Conservation (phyloP, 2,888 invertebrate species). For the Cheilosia pagana region DNA sequence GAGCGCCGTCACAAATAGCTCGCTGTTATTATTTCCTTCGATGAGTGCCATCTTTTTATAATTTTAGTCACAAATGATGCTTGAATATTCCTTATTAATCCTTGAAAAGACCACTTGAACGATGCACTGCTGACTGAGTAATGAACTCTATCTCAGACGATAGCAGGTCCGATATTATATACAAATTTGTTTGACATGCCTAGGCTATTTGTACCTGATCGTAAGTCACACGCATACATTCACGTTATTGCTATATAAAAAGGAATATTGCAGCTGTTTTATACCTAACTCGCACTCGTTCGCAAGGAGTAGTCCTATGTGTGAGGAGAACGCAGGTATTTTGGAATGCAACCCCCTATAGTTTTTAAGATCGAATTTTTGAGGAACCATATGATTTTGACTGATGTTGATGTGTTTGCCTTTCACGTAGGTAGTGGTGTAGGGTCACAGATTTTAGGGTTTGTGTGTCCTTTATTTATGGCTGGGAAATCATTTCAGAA, state of each 20-base stretch:
- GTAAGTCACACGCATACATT: not conserved
- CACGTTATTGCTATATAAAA: not conserved
- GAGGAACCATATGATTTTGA: slow-evolving; percentile 4
- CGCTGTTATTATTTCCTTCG: slow-evolving; percentile 30
- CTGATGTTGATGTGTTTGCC: slow-evolving; percentile 17
- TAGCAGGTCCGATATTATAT: slow-evolving; percentile 44
- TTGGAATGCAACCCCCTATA: slow-evolving; percentile 12
- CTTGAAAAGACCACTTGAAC: slow-evolving; percentile 8
- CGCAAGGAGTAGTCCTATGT: not conserved
- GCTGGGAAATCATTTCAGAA: not conserved
- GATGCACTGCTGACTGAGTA: slow-evolving; percentile 43
- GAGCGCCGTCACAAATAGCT: slow-evolving; percentile 50
- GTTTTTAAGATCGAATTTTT: not conserved
- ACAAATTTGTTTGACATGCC: not conserved
- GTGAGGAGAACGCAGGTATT: slow-evolving; percentile 14
- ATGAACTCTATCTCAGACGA: slow-evolving; percentile 19
- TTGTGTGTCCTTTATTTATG: slow-evolving; percentile 2
- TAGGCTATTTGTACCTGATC: slow-evolving; percentile 7
- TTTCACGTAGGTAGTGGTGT: not conserved
- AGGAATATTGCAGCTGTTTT: slow-evolving; percentile 25
- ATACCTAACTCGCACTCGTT: not conserved
- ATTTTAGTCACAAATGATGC: not conserved
- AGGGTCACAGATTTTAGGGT: slow-evolving; percentile 13
- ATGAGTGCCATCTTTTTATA: slow-evolving; percentile 26
- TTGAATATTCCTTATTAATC: slow-evolving; percentile 27